Evolutionary conservation across 2,888 invertebrate genomes (phyloP), one percentile per base, ranked within the genome.

Genomic region (Mimas tiliae): DNA sequence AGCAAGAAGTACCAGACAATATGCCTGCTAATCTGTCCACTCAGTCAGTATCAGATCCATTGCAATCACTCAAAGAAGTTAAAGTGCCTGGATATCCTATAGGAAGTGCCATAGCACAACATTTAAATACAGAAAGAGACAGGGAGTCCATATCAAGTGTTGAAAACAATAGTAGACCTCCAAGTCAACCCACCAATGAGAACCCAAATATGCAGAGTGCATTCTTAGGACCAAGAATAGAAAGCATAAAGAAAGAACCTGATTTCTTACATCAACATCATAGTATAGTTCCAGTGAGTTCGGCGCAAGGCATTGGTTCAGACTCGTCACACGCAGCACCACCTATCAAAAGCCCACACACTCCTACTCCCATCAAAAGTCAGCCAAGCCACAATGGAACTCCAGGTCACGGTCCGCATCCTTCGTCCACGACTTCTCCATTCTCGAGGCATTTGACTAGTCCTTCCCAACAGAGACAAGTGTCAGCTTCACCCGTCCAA

Each of bases 51-150:
- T 86, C 95, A 34, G 96, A 97, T 91, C 97, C 97, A 3, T 83
- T 97, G 71, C 97, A 97, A 80, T 96, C 96, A 73, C 88, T 97
- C 9, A 96, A 96, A 82, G 97, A 97, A 84, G 96, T 97, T 0
- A 97, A 97, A 93, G 96, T 97, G 9, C 96, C 96, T 50, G 96
- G 96, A 47, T 96, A 95, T 80, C 95, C 95, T 68, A 94, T 95
- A 55, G 94, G 94, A 70, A 92, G 91, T 85, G 88, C 93, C 34
- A 92, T 93, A 78, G 90, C 92, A 65, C 92, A 92, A 74, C 91
- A 94, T 81, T 82, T 92, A 71, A 91, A 83, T 74, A 92, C 91
- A 51, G 94, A 93, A 76, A 90, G 94, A 73, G 94, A 94, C 67
- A 86, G 93, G 74, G 92, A 93, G 75, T 91, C 92, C 62, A 87